Base-by-base conservation (phyloP, 2,113 vertebrate genomes). In the Daboia siamensis region DNA sequence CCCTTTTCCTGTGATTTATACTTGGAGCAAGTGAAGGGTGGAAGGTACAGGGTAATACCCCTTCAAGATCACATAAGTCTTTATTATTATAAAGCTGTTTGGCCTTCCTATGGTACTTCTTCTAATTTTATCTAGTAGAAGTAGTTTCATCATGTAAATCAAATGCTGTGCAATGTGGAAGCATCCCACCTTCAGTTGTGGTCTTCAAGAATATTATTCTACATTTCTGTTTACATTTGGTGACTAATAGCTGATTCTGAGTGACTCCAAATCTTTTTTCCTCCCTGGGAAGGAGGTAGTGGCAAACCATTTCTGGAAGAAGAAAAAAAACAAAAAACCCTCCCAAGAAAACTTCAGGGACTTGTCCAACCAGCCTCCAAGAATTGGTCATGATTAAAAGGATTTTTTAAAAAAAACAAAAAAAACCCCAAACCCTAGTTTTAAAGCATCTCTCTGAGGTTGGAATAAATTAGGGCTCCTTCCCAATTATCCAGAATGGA, bases 61-160 rank as follows among this genome's bases (percentile, higher is more conserved):
- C 64, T 97, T 92, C 3, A 97, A 57, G 17, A 57, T 96, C 95
- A 88, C 94, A 96, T 55, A 97, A 91, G 33, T 97, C 97, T 2
- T 48, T 61, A 0, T 94, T 94, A 0, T 95, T 97, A 13, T 92
- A 96, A 74, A 97, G 21, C 0, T 97, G 94, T 64, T 48, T 91
- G 20, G 92, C 87, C 0, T 90, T 95, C 3, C 23, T 96, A 92
- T 95, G 92, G 15, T 92, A 95, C 12, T 93, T 96, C 94, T 91
- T 95, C 90, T 89, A 52, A 13, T 94, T 39, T 64, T 88, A 95
- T 23, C 56, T 96, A 39, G 89, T 54, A 94, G 29, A 94, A 93
- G 61, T 96, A 92, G 56, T 95, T 97, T 92, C 96, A 95, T 86
- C 94, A 95, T 74, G 94, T 97, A 93, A 97, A 96, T 89, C 86